phyloP scores from a whole-genome alignment of 2,113 vertebrate species.

The Oryctolagus cuniculus region DNA sequence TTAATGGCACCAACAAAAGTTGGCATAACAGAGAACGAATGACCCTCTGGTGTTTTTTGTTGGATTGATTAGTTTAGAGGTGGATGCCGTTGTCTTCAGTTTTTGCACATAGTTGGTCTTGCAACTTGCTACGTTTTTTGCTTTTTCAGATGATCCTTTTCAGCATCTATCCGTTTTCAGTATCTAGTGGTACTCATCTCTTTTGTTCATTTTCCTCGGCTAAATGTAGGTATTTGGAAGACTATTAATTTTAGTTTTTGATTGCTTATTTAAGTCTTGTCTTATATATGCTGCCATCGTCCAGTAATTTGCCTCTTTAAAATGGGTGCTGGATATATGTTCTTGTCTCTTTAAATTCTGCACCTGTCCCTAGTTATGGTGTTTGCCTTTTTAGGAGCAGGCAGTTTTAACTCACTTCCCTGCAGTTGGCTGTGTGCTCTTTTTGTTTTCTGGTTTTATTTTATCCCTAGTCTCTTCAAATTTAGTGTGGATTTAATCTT shows the following conservation, averaged over 20 bases:
- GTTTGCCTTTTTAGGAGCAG: neutral
- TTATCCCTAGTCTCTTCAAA: neutral
- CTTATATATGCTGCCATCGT: neutral
- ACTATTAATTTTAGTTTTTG: neutral
- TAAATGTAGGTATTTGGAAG: neutral
- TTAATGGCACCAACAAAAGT: neutral
- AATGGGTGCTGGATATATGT: neutral
- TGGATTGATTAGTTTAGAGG: neutral
- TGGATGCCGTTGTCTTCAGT: neutral
- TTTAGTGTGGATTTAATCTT: constrained; percentile 24
- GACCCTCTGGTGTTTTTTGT: neutral
- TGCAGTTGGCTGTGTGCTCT: neutral
- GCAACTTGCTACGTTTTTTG: neutral
- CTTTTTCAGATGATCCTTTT: neutral
- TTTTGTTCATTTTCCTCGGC: neutral
- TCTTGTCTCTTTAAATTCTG: neutral
- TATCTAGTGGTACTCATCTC: neutral
- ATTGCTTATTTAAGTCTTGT: neutral
- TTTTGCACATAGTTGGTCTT: neutral
- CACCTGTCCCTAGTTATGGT: neutral
- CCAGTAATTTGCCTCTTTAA: neutral
- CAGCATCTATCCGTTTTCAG: neutral
- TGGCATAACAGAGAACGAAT: neutral
- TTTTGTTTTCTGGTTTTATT: neutral
- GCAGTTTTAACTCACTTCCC: neutral